Evolutionary conservation across 1,140 invertebrate species (phyloP).

Genomic region (Diploscapter pachys): DNA sequence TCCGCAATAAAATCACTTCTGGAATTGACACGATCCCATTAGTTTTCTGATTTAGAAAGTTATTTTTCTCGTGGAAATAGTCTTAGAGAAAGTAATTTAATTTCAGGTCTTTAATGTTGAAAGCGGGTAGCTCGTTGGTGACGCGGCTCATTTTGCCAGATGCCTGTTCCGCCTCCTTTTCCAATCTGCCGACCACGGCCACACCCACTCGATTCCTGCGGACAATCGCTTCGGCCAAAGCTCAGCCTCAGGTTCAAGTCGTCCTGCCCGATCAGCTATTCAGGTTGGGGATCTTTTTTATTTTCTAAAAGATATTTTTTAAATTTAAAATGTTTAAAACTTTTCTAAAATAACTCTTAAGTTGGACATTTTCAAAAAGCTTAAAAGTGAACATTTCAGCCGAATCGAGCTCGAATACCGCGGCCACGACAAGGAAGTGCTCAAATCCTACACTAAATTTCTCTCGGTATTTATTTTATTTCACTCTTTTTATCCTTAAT

Average conservation of each 20-base stretch:
- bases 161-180: too few relatives aligned
- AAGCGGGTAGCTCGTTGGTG: background rate
- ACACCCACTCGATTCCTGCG: constrained; percentile 1
- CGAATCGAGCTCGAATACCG: constrained; percentile 51
- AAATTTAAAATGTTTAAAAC: background rate
- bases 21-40: too few relatives aligned
- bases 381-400: constrained; percentile 39
- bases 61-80: too few relatives aligned
- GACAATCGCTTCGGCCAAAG: constrained; percentile 5
- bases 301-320: background rate
- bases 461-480: constrained; percentile 35
- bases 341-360: background rate
- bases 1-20: too few relatives aligned
- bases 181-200: background rate
- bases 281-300: background rate
- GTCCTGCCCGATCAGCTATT: constrained; percentile 29
- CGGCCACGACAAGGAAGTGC: constrained; percentile 53
- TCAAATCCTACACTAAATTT: constrained; percentile 53
- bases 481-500: constrained; percentile 20
- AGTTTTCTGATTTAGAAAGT: too few relatives aligned
- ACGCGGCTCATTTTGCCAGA: background rate
- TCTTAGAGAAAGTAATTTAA: too few relatives aligned
- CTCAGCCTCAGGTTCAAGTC: constrained; percentile 9
- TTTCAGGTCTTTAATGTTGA: background rate
- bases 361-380: too few relatives aligned